phyloP scores from a whole-genome alignment of 2,113 vertebrate species.

The Vidua macroura region DNA sequence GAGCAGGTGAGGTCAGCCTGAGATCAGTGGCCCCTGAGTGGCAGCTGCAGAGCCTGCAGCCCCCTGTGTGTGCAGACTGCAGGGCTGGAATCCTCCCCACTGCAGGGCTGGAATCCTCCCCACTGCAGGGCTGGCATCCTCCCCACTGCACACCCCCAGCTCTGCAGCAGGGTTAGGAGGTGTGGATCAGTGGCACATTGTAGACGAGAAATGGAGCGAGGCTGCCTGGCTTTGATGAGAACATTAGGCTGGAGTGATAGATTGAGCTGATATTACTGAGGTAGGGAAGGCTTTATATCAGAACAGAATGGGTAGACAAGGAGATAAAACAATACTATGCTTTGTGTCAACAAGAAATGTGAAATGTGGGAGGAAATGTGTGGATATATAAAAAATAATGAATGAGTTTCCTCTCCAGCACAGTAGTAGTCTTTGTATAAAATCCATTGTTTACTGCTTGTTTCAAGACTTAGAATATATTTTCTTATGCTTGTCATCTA shows the following conservation, averaged over 20 bases:
- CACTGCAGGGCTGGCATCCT: neutral
- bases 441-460: slow-evolving; percentile 10
- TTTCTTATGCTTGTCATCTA: neutral
- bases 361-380: neutral
- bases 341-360: slow-evolving; percentile 6
- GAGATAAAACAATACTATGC: slow-evolving; percentile 36
- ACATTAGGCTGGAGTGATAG: slow-evolving; percentile 28
- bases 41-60: neutral
- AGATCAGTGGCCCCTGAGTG: neutral
- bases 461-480: neutral
- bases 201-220: neutral
- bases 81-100: neutral
- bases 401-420: neutral
- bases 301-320: neutral
- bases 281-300: slow-evolving; percentile 12
- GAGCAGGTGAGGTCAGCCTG: neutral
- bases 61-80: neutral
- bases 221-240: neutral
- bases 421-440: neutral
- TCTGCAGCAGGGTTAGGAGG: neutral
- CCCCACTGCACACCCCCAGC: neutral
- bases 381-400: neutral
- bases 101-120: no score
- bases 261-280: neutral
- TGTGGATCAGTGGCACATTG: neutral